Base-by-base conservation (phyloP, 2,888 invertebrate species). In the Himalopsyche japonica region DNA sequence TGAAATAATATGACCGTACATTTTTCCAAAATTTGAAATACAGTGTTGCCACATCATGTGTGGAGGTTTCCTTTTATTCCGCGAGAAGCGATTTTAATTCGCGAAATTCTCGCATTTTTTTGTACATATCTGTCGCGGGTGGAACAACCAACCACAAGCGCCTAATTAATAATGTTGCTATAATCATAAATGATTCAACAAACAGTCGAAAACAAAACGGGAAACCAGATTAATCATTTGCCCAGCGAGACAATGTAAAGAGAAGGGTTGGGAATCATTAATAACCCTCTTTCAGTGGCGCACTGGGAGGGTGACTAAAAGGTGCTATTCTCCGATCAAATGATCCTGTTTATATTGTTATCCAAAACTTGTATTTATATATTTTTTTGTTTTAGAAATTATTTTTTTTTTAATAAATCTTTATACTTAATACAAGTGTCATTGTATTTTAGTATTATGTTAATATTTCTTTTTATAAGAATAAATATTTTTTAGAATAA, bases 141-240 rank as follows among this genome's bases (percentile, higher is more conserved):
- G 24, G 43, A 77, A 37, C 24, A 77, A 77, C 80, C 80, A 57
- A 30, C 64, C 37, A 47, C 80, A 64, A 57, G 32, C 32, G 49
- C 30, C 64, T 34, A 82, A 82, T 49, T 64, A 79, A 79, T 79
- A 78, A 82, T 85, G 85, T 85, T 82, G 81, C 81, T 84, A 83
- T 85, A 85, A 86, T 85, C 84, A 81, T 85, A 84, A 86, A 86
- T 86, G 86, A 84, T 85, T 86, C 85, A 80, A 84, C 84, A 86
- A 85, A 84, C 84, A 81, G 76, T 70, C 79, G 80, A 81, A 85
- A 82, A 87, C 86, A 86, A 86, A 87, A 86, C 85, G 86, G 76
- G 86, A 83, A 83, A 87, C 86, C 87, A 86, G 87, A 87, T 87
- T 87, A 87, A 87, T 87, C 87, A 87, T 87, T 80, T 83, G 81